Conservation (phyloP, 2,888 invertebrate genomes). For the Tridacna gigas region DNA sequence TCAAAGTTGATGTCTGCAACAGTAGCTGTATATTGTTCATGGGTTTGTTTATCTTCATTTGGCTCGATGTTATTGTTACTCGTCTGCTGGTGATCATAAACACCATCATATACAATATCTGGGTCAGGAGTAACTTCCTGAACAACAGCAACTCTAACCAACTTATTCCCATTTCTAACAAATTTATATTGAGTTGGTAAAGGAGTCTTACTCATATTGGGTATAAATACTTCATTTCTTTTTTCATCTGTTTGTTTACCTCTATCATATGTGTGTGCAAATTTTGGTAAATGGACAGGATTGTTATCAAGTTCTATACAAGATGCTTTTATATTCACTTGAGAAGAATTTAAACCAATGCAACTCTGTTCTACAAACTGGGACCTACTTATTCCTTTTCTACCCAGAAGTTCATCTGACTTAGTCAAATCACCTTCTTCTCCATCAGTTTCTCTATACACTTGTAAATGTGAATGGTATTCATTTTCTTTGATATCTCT, state of each 20-base stretch:
- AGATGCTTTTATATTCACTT: neutral
- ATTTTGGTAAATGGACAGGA: neutral
- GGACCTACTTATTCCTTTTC: too few species aligned
- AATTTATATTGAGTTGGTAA: slow-evolving; percentile 17
- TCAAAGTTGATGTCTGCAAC: too few species aligned
- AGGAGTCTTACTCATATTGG: neutral
- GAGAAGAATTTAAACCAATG: neutral
- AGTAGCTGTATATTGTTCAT: too few species aligned
- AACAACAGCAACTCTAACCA: slow-evolving; percentile 7
- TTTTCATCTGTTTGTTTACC: neutral
- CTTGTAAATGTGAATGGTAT: too few species aligned
- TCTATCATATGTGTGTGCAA: neutral
- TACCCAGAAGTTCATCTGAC: too few species aligned
- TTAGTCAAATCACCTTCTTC: too few species aligned
- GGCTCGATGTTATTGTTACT: neutral
- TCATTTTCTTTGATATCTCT: too few species aligned
- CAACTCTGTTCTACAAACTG: too few species aligned
- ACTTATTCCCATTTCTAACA: slow-evolving; percentile 13
- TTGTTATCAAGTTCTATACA: neutral
- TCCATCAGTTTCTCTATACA: too few species aligned
- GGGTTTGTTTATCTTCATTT: neutral
- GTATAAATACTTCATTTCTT: slow-evolving; percentile 3
- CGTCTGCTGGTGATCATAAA: neutral
- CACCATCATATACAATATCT: neutral
- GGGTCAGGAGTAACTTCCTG: neutral